Conservation (phyloP, 2,888 invertebrate genomes). For the Cremastinae sp. region DNA sequence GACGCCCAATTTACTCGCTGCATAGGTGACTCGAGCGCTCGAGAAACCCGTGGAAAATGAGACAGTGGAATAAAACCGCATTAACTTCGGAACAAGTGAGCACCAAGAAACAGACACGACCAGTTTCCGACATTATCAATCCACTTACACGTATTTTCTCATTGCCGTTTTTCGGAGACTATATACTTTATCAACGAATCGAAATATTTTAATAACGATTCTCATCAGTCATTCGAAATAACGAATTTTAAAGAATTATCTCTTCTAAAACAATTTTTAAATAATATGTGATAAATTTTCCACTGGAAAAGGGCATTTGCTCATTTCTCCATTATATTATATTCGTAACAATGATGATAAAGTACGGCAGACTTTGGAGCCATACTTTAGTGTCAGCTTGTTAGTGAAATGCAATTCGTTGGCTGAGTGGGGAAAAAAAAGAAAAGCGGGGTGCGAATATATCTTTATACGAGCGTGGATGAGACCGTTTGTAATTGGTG, state of each 20-base stretch:
- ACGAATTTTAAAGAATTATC: no score
- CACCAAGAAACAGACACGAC: neutral
- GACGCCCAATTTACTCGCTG: conserved; percentile 78
- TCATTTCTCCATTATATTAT: conserved; percentile 8
- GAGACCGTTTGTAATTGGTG: conserved; percentile 17
- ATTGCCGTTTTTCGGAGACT: neutral
- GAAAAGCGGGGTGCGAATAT: no score
- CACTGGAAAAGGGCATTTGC: no score
- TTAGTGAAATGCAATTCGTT: conserved; percentile 75
- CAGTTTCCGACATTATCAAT: neutral
- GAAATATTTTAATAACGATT: no score
- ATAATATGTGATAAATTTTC: no score
- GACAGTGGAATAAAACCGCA: neutral
- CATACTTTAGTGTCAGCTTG: conserved; percentile 67
- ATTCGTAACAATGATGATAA: no score
- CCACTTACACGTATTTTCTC: no score
- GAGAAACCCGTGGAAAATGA: conserved; percentile 15
- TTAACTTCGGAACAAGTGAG: neutral
- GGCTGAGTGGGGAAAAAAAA: conserved; percentile 64
- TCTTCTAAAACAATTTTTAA: no score
- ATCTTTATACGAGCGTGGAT: neutral
- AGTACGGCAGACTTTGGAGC: conserved; percentile 31
- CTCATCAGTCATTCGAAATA: no score
- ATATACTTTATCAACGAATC: no score
- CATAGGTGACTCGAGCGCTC: conserved; percentile 71